phyloP scores from a whole-genome alignment of 2,797 vertebrate species.

The Acipenser oxyrinchus region DNA sequence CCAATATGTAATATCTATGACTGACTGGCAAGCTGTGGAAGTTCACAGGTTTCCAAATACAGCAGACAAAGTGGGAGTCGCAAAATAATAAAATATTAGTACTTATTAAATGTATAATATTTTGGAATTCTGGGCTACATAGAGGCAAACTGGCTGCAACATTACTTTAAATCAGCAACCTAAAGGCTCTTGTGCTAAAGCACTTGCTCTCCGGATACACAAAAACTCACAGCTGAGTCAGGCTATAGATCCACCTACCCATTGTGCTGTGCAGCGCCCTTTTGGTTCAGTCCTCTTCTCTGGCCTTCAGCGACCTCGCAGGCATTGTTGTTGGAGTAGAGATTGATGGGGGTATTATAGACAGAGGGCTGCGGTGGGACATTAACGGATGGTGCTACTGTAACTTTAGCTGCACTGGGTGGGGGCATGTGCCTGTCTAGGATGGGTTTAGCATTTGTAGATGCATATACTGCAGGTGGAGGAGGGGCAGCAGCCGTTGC shows the following conservation, averaged over 20 bases:
- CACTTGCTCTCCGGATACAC: background rate
- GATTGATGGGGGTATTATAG: conserved; percentile 72
- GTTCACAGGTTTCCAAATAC: too few species aligned
- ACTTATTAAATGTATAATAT: too few species aligned
- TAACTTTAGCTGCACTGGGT: conserved; percentile 64
- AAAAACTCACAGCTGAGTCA: background rate
- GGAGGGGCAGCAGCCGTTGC: conserved; percentile 41
- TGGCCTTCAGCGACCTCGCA: conserved; percentile 79
- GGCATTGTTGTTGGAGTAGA: conserved; percentile 66
- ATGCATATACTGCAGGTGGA: conserved; percentile 47
- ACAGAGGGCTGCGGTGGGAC: conserved; percentile 73
- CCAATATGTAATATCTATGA: too few species aligned
- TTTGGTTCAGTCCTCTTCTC: conserved; percentile 76
- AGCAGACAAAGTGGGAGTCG: too few species aligned
- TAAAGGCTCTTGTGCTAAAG: background rate
- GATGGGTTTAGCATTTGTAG: conserved; percentile 50
- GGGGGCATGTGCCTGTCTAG: conserved; percentile 54
- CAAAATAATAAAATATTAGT: too few species aligned
- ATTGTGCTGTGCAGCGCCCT: conserved; percentile 73
- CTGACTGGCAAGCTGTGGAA: too few species aligned
- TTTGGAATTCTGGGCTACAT: too few species aligned
- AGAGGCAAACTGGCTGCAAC: too few species aligned
- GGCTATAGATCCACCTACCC: conserved; percentile 69
- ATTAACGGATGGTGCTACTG: conserved; percentile 52
- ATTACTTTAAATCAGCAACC: too few species aligned